Percentiles rank a stretch among this genome's conserved stretches.
Evolutionary conservation across 2,888 invertebrate genomes (phyloP).

Genomic region (Pheosia gnoma): DNA sequence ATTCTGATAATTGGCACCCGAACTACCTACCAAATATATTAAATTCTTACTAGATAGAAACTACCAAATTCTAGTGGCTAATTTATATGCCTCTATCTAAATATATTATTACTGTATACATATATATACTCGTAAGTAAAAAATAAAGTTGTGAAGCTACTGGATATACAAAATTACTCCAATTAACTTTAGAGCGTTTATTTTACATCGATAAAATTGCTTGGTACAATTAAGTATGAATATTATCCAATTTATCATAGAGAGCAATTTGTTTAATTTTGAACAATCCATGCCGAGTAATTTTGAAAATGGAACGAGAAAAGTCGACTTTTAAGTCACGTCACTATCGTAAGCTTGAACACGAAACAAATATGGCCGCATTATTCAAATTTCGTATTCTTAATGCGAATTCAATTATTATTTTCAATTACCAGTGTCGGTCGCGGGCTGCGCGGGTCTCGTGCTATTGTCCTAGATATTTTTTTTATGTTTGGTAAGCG

Average conservation of each 20-base stretch:
- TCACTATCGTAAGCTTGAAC: constrained; percentile 38
- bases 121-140: too few species aligned
- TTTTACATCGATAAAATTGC: constrained; percentile 4
- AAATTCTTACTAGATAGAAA: background rate
- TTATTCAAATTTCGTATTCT: constrained; percentile 76
- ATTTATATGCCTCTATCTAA: background rate
- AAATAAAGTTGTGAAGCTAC: constrained; percentile 4
- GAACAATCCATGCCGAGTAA: background rate
- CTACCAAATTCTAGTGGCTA: background rate
- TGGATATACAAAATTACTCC: constrained; percentile 1
- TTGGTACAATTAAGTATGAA: background rate
- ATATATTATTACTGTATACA: background rate
- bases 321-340: constrained; percentile 5
- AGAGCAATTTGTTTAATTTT: background rate
- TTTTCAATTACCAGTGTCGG: constrained; percentile 75
- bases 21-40: background rate
- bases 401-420: constrained; percentile 80
- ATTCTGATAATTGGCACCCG: background rate
- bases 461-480: constrained; percentile 63
- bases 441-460: constrained; percentile 49
- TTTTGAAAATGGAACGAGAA: too few species aligned
- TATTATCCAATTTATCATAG: background rate
- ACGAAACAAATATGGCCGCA: constrained; percentile 74
- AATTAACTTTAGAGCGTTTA: constrained; percentile 4
- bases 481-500: constrained; percentile 45